Conservation (phyloP, 2,113 vertebrate species). For the Columba janthina region DNA sequence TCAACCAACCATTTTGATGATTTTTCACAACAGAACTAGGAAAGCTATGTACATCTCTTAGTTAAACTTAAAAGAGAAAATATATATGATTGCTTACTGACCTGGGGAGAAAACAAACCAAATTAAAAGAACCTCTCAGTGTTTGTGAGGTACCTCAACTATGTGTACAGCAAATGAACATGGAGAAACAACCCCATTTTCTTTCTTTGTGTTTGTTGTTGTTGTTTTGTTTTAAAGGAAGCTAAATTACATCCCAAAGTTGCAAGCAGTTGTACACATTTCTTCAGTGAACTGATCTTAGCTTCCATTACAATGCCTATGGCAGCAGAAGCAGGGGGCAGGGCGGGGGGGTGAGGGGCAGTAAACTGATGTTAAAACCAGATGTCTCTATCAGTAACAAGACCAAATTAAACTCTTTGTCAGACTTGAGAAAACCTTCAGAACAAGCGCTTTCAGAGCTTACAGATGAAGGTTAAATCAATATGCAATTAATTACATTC, state of each 20-base stretch:
- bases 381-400: not conserved
- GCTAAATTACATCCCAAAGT: not conserved
- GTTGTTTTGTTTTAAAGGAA: not conserved
- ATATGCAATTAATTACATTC: not conserved
- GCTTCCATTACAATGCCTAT: not conserved
- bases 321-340: not conserved
- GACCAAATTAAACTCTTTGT: not conserved
- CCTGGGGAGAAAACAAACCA: not conserved
- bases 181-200: not conserved
- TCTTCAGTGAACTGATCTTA: not conserved
- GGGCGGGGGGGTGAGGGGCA: not conserved
- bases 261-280: not conserved
- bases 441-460: not conserved
- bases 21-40: not conserved
- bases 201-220: not conserved
- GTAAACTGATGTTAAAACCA: not conserved
- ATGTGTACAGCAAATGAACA: not conserved
- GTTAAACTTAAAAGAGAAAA: not conserved
- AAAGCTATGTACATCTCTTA: not conserved
- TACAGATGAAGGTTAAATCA: not conserved
- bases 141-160: not conserved
- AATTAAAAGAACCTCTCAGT: not conserved
- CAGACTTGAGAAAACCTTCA: not conserved
- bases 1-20: not conserved
- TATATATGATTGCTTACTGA: not conserved